Evolutionary conservation across 2,797 vertebrate genomes (phyloP), one percentile per base, ranked within the genome.

Genomic region (Lepus townsendii): DNA sequence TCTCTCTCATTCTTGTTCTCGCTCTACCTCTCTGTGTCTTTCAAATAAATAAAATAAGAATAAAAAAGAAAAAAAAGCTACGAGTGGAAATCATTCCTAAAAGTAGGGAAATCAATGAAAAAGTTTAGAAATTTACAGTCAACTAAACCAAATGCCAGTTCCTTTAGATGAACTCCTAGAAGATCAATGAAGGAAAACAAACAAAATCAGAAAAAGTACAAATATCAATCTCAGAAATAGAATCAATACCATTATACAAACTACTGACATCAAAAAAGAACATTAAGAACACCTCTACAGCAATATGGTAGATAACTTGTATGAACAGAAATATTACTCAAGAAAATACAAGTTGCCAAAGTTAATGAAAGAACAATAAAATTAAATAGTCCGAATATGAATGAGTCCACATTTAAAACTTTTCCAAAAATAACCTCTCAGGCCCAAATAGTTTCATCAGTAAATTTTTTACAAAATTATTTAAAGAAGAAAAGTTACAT

Each of bases 301-400:
- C n/a, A 75, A 75, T n/a, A 19, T 32, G 42, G 13, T 32, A 65
- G 32, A 73, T 57, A 92, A 65, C 35, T 35, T 35, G 11, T 26
- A 82, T 66, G 32, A 87, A 80, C 54, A 12, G 9, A 68, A 10
- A 73, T 35, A 52, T 73, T 83, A 24, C 47, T 82, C 66, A 80
- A 42, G 68, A 65, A 66, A 80, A 38, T 52, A 69, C 63, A 77
- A 35, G 20, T 73, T 87, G 73, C 11, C 47, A 57, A 80, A 87
- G 57, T 73, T 65, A 14, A 87, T 57, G 32, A 16, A 87, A 80
- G 20, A 80, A 87, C 32, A 69, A 93, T 27, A 93, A 87, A 88
- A 66, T 80, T 57, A 57, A 22, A 47, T n/a, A 72, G 27, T 22
- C 30, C 32, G 20, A 35, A 65, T 35, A 19, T 65, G 16, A 87